Percentiles rank a stretch among this genome's conserved stretches.
phyloP scores from a whole-genome alignment of 1,140 invertebrate genomes.

The Apocrypta bakeri region DNA sequence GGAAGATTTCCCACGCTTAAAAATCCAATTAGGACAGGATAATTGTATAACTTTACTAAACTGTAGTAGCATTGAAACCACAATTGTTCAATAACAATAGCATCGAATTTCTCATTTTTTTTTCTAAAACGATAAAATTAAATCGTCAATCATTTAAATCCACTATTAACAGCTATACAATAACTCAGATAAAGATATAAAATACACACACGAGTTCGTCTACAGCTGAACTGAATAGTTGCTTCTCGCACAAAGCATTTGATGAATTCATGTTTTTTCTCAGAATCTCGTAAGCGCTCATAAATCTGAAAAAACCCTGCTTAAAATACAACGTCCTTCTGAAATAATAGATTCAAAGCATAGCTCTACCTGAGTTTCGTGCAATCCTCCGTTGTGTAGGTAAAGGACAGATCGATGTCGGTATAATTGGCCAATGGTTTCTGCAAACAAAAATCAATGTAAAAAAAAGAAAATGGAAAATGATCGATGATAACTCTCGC shows the following conservation, averaged over 20 bases:
- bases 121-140: slow-evolving; percentile 41
- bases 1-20: slow-evolving; percentile 69
- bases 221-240: slow-evolving; percentile 62
- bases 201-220: slow-evolving; percentile 56
- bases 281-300: slow-evolving; percentile 61
- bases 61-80: slow-evolving; percentile 70
- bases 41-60: slow-evolving; percentile 66
- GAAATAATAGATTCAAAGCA: not conserved
- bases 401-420: slow-evolving; percentile 65
- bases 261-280: slow-evolving; percentile 61
- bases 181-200: not conserved
- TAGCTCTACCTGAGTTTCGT: slow-evolving; percentile 59
- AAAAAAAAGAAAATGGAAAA: slow-evolving; percentile 27
- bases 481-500: not conserved
- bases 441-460: slow-evolving; percentile 51
- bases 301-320: slow-evolving; percentile 54
- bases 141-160: not conserved
- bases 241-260: slow-evolving; percentile 62
- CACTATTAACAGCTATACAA: not conserved
- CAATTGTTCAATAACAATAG: slow-evolving; percentile 68
- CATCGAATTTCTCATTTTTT: slow-evolving; percentile 64
- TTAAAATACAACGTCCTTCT: not conserved
- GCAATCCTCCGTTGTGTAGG: slow-evolving; percentile 60
- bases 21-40: slow-evolving; percentile 67
- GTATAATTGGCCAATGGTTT: slow-evolving; percentile 61